Evolutionary conservation across 2,797 vertebrate species (phyloP).

Genomic region (Molossus alvarezi): DNA sequence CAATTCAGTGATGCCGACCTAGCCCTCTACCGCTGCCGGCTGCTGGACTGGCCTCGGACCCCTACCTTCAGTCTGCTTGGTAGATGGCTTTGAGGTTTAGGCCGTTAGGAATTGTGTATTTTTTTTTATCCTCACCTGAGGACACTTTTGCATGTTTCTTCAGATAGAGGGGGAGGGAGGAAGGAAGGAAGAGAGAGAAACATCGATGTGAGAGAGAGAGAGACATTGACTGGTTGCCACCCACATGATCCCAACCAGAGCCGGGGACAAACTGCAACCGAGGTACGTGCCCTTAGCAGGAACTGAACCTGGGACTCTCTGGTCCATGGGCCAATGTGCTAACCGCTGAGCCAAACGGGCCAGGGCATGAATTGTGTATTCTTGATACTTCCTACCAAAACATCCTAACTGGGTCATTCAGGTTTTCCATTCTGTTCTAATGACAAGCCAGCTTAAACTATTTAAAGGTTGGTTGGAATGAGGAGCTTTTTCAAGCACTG

Average conservation of each 20-base stretch:
- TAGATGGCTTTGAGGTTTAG: not conserved
- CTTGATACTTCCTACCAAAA: not conserved
- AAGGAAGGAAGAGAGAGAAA: too few relatives aligned
- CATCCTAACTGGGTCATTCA: slow-evolving; percentile 18
- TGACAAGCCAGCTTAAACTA: slow-evolving; percentile 3
- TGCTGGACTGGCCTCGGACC: rapidly evolving
- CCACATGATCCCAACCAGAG: too few relatives aligned
- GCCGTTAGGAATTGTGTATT: not conserved
- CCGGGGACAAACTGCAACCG: too few relatives aligned
- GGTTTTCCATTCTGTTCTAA: slow-evolving; percentile 31
- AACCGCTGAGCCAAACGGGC: too few relatives aligned
- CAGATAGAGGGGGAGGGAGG: too few relatives aligned
- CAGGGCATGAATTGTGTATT: not conserved
- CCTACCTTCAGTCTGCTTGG: not conserved
- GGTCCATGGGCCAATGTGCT: too few relatives aligned
- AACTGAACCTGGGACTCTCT: too few relatives aligned
- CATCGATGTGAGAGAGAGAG: too few relatives aligned
- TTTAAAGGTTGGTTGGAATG: slow-evolving; percentile 46
- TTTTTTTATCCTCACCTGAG: too few relatives aligned
- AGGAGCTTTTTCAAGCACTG: slow-evolving; percentile 23
- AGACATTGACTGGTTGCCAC: too few relatives aligned
- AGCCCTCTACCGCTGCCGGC: not conserved
- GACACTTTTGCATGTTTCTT: too few relatives aligned
- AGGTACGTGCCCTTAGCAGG: too few relatives aligned
- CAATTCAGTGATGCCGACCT: not conserved